Base-by-base conservation (phyloP, 1,140 invertebrate species). In the Araneus ventricosus region DNA sequence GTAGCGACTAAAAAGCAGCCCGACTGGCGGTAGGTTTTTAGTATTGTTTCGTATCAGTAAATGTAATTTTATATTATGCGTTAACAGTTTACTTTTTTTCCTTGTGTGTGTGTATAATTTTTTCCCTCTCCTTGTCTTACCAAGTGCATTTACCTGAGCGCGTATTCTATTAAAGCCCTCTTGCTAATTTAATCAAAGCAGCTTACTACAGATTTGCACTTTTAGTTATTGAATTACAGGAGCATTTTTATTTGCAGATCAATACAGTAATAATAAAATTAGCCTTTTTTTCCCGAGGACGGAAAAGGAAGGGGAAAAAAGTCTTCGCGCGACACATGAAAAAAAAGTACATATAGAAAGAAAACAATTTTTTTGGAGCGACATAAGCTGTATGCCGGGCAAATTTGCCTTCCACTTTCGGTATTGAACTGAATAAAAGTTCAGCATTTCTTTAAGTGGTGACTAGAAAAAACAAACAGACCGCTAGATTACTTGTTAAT, bases 41-140 rank as follows among this genome's bases (percentile, higher is more conserved):
- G 86, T 52, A 89, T 93, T 93, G 92, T 93, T 93, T 89, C 87
- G 57, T 84, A 88, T 93, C 92, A 85, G 70, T 84, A 93, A 93
- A 93, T 93, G 92, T 93, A 93, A 93, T 93, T 93, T 93, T 89
- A 93, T 88, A 93, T 93, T 93, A 93, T 85, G 92, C 92, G 92
- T 93, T 93, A 93, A 93, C 91, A 93, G 92, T 89, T 93, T 93
- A 67, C 22, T 89, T 93, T 89, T 93, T 30, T 89, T 93, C 6
- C n/a, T n/a, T 24, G 59, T 27, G n/a, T 57, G 39, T 22, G 5
- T n/a, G 4, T 7, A 41, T 88, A 30, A 27, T 88, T 88, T 70
- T 70, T 70, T 45, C 41, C 30, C 67, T 24, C 34, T 86, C 85
- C 84, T 88, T 79, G 84, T 84, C 45, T 88, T 89, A 84, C 75